phyloP scores from a whole-genome alignment of 2,113 vertebrate species.

The Sus scrofa region DNA sequence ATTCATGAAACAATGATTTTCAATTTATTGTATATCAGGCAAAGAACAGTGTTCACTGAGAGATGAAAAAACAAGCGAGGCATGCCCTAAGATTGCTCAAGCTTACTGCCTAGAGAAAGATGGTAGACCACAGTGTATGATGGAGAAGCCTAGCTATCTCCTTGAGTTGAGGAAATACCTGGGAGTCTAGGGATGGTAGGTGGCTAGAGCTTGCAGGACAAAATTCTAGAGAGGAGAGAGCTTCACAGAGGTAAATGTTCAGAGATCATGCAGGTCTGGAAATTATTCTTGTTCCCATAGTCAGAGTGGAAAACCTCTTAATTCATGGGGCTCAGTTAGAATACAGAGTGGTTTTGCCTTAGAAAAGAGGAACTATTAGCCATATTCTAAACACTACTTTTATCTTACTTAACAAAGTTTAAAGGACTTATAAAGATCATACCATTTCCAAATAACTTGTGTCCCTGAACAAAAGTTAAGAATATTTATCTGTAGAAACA shows the following conservation, averaged over 20 bases:
- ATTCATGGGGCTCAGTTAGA: background rate
- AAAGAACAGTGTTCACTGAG: background rate
- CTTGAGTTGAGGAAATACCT: background rate
- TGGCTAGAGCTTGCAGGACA: background rate
- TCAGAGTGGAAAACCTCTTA: background rate
- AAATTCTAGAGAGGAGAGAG: background rate
- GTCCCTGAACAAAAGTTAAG: background rate
- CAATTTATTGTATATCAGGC: background rate
- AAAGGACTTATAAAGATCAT: background rate
- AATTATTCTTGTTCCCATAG: background rate
- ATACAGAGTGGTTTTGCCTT: background rate
- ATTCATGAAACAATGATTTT: background rate
- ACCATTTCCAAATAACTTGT: conserved; percentile 12
- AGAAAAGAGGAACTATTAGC: background rate
- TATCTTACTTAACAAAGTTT: background rate
- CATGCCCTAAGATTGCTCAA: background rate
- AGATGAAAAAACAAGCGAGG: background rate
- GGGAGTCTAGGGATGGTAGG: background rate
- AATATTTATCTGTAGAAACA: conserved; percentile 47
- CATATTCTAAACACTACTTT: background rate
- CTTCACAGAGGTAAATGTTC: background rate
- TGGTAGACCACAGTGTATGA: background rate
- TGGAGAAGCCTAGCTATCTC: background rate
- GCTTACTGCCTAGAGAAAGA: background rate
- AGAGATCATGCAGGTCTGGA: background rate